Conservation (phyloP, 2,113 vertebrate species). For the Hemibagrus wyckioides region DNA sequence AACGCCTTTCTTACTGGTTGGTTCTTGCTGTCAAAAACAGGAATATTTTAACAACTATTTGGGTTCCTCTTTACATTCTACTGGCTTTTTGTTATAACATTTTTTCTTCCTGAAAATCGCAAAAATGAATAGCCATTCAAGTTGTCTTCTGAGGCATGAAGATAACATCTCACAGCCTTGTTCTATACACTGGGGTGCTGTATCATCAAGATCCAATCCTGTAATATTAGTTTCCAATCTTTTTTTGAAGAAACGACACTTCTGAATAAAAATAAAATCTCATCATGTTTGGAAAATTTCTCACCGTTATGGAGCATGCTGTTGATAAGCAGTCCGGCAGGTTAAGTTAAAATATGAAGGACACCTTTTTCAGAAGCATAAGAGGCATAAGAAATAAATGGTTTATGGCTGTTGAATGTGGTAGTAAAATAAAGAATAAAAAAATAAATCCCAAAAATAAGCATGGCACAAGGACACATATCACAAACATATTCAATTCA, state of each 20-base stretch:
- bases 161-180: constrained; percentile 1
- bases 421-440: not conserved
- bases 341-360: not conserved
- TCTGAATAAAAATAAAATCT: not conserved
- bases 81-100: not conserved
- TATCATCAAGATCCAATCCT: not conserved
- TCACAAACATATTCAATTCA: not conserved
- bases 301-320: not conserved
- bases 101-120: not conserved
- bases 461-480: not conserved
- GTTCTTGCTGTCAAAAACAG: not conserved
- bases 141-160: not conserved
- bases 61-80: no score
- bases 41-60: not conserved
- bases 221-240: not conserved
- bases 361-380: not conserved
- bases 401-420: not conserved
- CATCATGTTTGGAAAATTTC: not conserved
- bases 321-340: not conserved
- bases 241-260: not conserved
- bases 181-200: not conserved
- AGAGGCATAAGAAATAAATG: not conserved
- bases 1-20: not conserved
- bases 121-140: not conserved
- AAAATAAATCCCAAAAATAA: no score